phyloP scores from a whole-genome alignment of 1,140 invertebrate species.

The Latrodectus geometricus region DNA sequence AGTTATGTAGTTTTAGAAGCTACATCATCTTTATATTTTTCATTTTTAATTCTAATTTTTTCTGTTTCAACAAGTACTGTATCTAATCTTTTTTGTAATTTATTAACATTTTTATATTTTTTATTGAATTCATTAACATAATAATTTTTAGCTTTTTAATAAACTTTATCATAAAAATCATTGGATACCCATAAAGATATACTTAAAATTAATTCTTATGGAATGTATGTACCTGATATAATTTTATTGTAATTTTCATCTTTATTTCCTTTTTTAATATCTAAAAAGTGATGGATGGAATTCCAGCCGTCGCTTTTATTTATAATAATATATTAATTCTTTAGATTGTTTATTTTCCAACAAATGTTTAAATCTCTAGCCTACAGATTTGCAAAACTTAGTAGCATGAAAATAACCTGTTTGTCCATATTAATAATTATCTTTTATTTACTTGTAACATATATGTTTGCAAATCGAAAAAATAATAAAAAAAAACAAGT shows the following conservation, averaged over 20 bases:
- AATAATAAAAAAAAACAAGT: too few species aligned
- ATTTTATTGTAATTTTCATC: too few species aligned
- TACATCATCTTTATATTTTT: neutral
- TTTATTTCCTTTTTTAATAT: too few species aligned
- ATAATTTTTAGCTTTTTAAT: neutral
- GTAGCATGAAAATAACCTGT: too few species aligned
- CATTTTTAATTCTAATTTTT: neutral
- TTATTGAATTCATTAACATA: neutral
- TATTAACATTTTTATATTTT: conserved; percentile 3
- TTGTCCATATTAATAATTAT: conserved; percentile 15
- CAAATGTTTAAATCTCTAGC: too few species aligned
- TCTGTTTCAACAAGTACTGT: neutral
- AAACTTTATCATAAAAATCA: conserved; percentile 8
- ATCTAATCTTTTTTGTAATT: neutral
- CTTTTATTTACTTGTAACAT: too few species aligned
- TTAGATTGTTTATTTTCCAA: too few species aligned
- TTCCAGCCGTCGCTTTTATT: too few species aligned
- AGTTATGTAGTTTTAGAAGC: neutral
- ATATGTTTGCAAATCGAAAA: too few species aligned
- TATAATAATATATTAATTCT: too few species aligned
- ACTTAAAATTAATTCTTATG: neutral
- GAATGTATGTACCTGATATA: neutral
- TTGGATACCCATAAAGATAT: neutral
- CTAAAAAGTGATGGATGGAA: too few species aligned
- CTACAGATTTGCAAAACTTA: too few species aligned